Evolutionary conservation across 2,797 vertebrate species (phyloP).

Genomic region (Mycteria americana): DNA sequence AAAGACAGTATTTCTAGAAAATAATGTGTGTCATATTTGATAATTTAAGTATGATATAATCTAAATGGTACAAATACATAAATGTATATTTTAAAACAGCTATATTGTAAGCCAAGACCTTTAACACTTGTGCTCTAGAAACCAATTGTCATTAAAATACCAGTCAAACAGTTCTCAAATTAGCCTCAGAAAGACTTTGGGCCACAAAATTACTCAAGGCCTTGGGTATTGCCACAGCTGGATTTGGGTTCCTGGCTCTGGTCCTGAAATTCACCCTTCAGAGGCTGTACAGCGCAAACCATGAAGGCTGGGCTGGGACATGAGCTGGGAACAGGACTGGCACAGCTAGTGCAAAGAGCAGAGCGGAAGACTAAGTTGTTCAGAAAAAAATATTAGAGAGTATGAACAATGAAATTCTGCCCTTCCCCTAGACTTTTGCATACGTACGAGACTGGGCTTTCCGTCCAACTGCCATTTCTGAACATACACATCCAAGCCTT

Average conservation of each 20-base stretch:
- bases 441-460: neutral
- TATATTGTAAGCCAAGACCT: neutral
- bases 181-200: neutral
- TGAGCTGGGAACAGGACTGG: neutral
- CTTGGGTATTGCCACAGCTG: neutral
- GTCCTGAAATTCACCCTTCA: neutral
- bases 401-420: neutral
- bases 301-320: neutral
- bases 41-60: neutral
- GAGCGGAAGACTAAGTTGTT: neutral
- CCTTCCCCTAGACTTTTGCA: neutral
- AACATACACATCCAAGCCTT: accelerated
- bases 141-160: neutral
- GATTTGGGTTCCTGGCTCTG: neutral
- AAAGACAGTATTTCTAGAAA: neutral
- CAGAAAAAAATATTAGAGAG: neutral
- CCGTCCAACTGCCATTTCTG: neutral
- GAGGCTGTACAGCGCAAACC: neutral
- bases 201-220: neutral
- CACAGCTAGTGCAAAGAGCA: neutral
- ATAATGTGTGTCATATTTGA: neutral
- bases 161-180: neutral
- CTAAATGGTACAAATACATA: neutral
- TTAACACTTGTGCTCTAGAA: neutral
- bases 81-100: neutral